A percentile compares a stretch with the other conserved stretches of the same genome.
Conservation (phyloP, 2,797 vertebrate species). For the Enteromius mattozi region DNA sequence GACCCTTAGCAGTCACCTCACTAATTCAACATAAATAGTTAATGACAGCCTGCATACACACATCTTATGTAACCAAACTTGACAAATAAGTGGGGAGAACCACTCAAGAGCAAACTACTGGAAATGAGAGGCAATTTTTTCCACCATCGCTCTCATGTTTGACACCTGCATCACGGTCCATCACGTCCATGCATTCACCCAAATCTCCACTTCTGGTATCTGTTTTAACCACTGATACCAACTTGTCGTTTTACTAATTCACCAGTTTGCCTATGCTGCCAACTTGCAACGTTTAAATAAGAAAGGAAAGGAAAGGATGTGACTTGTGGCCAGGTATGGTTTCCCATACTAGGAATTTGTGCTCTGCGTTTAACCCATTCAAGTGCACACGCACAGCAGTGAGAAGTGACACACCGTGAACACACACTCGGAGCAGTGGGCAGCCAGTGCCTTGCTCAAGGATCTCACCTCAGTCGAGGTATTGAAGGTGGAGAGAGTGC, state of each 20-base stretch:
- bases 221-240: slow-evolving; percentile 14
- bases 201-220: background rate
- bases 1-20: slow-evolving; percentile 62
- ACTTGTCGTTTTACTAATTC: background rate
- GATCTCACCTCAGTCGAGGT: too few species aligned
- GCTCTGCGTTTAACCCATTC: too few species aligned
- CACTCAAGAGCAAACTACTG: slow-evolving; percentile 30
- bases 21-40: slow-evolving; percentile 63
- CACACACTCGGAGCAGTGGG: too few species aligned
- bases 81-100: slow-evolving; percentile 24
- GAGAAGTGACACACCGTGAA: too few species aligned
- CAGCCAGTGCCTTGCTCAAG: too few species aligned
- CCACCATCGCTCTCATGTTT: background rate
- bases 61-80: slow-evolving; percentile 58
- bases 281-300: slow-evolving; percentile 14
- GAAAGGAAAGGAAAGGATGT: too few species aligned
- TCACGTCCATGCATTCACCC: background rate
- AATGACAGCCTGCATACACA: slow-evolving; percentile 54
- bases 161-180: slow-evolving; percentile 13
- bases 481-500: too few species aligned
- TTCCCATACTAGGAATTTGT: too few species aligned
- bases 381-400: too few species aligned
- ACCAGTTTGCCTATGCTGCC: background rate
- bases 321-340: too few species aligned
- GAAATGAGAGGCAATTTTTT: slow-evolving; percentile 21